A percentile compares a stretch with the other conserved stretches of the same genome.
phyloP scores from a whole-genome alignment of 2,113 vertebrate species.

The Paradoxurus hermaphroditus region DNA sequence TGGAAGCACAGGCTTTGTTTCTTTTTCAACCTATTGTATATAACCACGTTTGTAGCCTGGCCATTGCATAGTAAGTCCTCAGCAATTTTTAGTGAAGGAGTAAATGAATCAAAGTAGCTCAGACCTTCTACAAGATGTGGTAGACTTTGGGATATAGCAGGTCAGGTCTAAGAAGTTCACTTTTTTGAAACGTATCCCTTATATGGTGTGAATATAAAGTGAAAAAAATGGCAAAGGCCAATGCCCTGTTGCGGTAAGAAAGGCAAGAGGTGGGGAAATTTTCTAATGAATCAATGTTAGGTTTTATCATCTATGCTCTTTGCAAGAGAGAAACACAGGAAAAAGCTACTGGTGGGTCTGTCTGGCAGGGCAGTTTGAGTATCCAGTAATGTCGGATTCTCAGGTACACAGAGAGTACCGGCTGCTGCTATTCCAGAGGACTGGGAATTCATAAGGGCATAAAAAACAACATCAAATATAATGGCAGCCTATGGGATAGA shows the following conservation, averaged over 20 bases:
- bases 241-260: not conserved
- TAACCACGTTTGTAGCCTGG: not conserved
- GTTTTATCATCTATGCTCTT: not conserved
- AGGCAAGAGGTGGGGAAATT: not conserved
- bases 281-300: not conserved
- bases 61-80: rapidly evolving
- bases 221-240: not conserved
- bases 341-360: not conserved
- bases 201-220: not conserved
- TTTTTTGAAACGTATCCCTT: not conserved
- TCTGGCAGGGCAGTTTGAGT: rapidly evolving
- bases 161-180: not conserved
- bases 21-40: not conserved
- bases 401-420: not conserved
- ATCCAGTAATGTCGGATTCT: not conserved
- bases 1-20: not conserved
- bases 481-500: not conserved
- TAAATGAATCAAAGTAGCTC: not conserved
- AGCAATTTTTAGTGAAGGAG: not conserved
- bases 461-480: not conserved
- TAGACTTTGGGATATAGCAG: not conserved
- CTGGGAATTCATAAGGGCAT: not conserved
- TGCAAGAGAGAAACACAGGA: not conserved
- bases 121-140: not conserved
- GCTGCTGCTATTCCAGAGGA: not conserved